Evolutionary conservation across 2,888 invertebrate genomes (phyloP), one percentile per base, ranked within the genome.

Genomic region (Dorcus hopei): DNA sequence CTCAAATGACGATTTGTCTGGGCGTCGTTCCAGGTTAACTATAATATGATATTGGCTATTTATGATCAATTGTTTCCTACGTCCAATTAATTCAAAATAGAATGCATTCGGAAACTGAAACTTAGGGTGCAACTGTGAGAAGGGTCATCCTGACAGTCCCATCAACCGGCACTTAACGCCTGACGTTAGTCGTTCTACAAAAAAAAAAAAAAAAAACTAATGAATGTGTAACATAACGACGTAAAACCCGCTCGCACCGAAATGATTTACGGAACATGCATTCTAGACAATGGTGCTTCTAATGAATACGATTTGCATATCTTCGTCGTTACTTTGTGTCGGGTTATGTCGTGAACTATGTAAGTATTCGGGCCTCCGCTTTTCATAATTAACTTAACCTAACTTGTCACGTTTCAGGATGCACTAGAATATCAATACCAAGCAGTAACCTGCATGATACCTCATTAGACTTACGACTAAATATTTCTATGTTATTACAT

Each of bases 291-390:
- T 73, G 71, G 71, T 68, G 70, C 68, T 70, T 70, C 70, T 73
- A 74, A 75, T 74, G 74, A 45, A 45, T 45, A 45, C 14, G 45
- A 45, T 45, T 45, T 45, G 45, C 45, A 45, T 45, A 45, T 45
- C 45, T 75, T 74, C 70, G 72, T 73, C 74, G 72, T 77, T 76
- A 76, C 72, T 75, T 73, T 71, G 71, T 73, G 72, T 70, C 70
- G 70, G 69, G 72, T 71, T 70, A 72, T 65, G 68, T 70, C 68
- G 68, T 67, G 64, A 65, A 71, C 67, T 61, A 61, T 71, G 66
- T 72, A 65, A 66, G 68, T 67, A 65, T 67, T 66, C 66, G 61
- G 62, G 63, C 63, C 64, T 65, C 66, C 64, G 67, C 64, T 63
- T 67, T 68, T 67, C 69, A 67, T 71, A 71, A 72, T 72, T 70